A percentile compares a stretch with the other conserved stretches of the same genome.
These are phyloP conservation scores for Ceratina australensis DNA, from an alignment of 1,140 invertebrate genomes.

Conservation along the genomic window DNA sequence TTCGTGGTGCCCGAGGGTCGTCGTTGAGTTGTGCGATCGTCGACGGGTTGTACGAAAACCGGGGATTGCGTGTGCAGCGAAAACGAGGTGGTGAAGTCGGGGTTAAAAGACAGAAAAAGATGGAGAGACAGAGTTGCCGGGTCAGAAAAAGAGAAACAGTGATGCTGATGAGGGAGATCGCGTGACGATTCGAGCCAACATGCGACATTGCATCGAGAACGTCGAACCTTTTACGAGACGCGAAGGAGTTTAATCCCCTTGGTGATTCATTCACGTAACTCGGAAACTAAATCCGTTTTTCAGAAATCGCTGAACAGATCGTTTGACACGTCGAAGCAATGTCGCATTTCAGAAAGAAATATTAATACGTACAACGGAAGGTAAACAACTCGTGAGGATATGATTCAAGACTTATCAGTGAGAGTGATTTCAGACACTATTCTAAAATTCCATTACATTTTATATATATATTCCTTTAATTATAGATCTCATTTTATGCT, in stretches of 20 bases:
- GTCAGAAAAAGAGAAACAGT: conserved; percentile 50
- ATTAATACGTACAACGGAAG: background rate
- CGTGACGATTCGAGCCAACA: conserved; percentile 13
- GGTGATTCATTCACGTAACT: background rate
- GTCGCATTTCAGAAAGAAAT: conserved; percentile 2
- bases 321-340: conserved; percentile 1
- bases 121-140: conserved; percentile 18
- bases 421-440: background rate
- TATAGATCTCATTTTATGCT: background rate
- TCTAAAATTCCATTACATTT: background rate
- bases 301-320: background rate
- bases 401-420: conserved; percentile 9
- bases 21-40: conserved; percentile 35
- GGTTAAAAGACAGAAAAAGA: conserved; percentile 34
- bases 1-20: background rate
- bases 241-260: background rate
- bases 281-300: background rate
- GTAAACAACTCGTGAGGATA: background rate
- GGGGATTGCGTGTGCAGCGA: conserved; percentile 48
- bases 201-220: conserved; percentile 51
- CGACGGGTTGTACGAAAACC: conserved; percentile 22
- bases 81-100: conserved; percentile 31
- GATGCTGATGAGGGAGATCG: conserved; percentile 53
- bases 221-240: background rate
- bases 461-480: background rate